phyloP scores from a whole-genome alignment of 2,113 vertebrate species.

The Taurulus bubalis region DNA sequence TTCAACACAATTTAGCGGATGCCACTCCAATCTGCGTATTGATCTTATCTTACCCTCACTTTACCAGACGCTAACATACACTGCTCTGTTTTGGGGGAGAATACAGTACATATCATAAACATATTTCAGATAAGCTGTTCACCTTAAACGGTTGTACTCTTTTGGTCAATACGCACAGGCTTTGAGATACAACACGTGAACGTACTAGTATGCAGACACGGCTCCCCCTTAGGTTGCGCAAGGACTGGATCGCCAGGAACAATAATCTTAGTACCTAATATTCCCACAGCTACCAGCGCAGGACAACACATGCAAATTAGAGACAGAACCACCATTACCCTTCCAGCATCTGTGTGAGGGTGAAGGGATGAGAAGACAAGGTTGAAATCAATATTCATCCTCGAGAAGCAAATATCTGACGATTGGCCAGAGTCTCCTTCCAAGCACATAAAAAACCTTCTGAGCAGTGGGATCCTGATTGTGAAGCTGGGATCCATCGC shows the following conservation, averaged over 20 bases:
- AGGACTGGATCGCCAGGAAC: neutral
- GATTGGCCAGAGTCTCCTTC: neutral
- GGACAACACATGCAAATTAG: neutral
- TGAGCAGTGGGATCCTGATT: neutral
- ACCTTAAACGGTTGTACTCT: neutral
- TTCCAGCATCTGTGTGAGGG: neutral
- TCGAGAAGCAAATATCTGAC: constrained; percentile 3
- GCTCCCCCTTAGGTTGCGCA: neutral
- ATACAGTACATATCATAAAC: neutral
- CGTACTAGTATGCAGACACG: neutral
- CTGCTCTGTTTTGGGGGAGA: neutral
- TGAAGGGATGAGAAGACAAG: neutral
- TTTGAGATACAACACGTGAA: neutral
- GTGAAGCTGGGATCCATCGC: neutral
- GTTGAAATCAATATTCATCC: neutral
- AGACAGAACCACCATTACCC: neutral
- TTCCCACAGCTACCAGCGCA: neutral
- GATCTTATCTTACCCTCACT: constrained; percentile 1
- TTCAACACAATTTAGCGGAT: neutral
- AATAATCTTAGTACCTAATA: constrained; percentile 13
- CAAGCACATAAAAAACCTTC: neutral
- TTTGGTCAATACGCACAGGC: neutral
- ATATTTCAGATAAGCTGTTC: neutral
- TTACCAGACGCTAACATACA: neutral
- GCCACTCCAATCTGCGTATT: neutral